Evolutionary conservation across 92 coral and sea anemone genomes (phyloP), one percentile per base, ranked within the genome.

Genomic region (Blastomussa wellsi): DNA sequence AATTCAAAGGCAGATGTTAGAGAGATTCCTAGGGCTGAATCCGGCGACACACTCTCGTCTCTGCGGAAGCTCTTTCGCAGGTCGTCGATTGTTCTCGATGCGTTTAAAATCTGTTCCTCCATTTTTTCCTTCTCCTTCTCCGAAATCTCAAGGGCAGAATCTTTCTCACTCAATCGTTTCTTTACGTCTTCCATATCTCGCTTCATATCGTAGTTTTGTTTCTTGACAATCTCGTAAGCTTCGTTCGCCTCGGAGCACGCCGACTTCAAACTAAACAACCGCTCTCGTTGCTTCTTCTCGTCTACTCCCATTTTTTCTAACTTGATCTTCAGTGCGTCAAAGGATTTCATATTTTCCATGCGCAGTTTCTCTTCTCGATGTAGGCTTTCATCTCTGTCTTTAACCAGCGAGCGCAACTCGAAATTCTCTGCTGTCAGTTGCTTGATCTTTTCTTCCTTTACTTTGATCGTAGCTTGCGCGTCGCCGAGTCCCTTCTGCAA

Each of bases 231-330:
- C 78, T 92, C 95, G 59, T 94, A 94, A 19, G 98, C 98, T 81
- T 94, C 98, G 79, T 94, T 94, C 4, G 98, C 98, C 55, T 94
- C 98, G 0, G 98, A 92, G 32, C 98, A 94, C 26, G 98, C 98
- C 13, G 95, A 94, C 84, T 94, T 94, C 22, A 94, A 80, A 57
- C 95, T 94, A 38, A 92, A 92, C 38, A 94, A 78, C 52, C 97
- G 81, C 35, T 94, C 98, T 29, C 92, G 78, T n/a, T 94, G 92
- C 69, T 77, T 88, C 82, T 94, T 94, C 55, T 94, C 95, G 39
- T 92, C 98, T 2, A 51, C 39, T 31, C 85, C 94, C 86, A 88
- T 84, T 48, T 88, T 92, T 26, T 94, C 95, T 89, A 92, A 42
- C 76, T 92, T 94, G 52, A 94, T 88, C 81, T 92, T 94, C 64